phyloP scores from a whole-genome alignment of 2,113 vertebrate genomes.

The Pyrgilauda ruficollis region DNA sequence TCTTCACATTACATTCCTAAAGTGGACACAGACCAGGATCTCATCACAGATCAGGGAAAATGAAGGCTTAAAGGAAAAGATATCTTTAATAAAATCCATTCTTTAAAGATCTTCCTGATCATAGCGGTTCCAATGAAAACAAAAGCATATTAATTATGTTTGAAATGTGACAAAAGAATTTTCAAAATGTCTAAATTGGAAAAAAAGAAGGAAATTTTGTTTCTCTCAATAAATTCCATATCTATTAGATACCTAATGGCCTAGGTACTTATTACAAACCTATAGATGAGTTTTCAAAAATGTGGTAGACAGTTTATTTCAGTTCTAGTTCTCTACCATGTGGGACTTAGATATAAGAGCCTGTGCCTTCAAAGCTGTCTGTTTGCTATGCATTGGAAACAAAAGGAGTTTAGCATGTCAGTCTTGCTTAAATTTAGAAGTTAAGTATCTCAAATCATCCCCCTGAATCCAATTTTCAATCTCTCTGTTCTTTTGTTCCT shows the following conservation, averaged over 20 bases:
- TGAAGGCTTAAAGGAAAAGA: background rate
- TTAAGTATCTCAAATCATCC: background rate
- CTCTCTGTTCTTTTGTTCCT: background rate
- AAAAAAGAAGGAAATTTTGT: background rate
- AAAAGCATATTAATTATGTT: background rate
- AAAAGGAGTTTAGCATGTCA: background rate
- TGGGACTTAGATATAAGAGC: background rate
- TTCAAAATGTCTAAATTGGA: background rate
- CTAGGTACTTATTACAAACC: background rate
- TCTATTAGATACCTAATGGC: background rate
- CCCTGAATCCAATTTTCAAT: background rate
- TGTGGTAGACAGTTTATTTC: background rate
- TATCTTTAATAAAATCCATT: background rate
- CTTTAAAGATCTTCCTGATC: background rate
- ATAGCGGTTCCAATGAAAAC: background rate
- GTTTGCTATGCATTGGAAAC: background rate
- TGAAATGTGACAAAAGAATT: background rate
- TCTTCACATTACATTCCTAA: background rate
- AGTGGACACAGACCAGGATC: background rate
- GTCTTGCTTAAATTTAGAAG: constrained; percentile 15
- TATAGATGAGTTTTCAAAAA: background rate
- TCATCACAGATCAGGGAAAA: background rate
- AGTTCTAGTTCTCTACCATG: background rate
- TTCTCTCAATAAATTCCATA: background rate
- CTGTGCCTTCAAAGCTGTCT: background rate